Evolutionary conservation across 2,113 vertebrate genomes (phyloP).

Genomic region (Turnix velox): DNA sequence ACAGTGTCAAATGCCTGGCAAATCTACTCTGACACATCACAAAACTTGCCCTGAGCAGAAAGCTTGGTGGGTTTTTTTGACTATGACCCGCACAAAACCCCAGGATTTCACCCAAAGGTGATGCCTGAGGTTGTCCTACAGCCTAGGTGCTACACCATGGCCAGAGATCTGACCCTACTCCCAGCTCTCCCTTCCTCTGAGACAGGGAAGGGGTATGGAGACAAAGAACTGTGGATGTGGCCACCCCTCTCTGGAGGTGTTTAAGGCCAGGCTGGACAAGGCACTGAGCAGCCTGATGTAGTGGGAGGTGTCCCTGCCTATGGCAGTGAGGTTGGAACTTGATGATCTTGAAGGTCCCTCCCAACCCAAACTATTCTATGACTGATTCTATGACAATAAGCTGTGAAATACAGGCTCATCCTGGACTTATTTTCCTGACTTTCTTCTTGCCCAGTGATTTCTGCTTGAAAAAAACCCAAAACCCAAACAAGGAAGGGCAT

Average conservation of each 20-base stretch:
- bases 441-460: neutral
- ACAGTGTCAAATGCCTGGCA: too few relatives aligned
- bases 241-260: neutral
- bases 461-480: constrained; percentile 11
- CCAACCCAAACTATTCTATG: neutral
- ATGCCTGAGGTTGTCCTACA: neutral
- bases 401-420: neutral
- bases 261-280: too few relatives aligned
- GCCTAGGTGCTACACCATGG: fast-evolving
- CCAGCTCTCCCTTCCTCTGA: neutral
- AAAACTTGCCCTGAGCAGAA: neutral
- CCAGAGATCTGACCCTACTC: neutral
- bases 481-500: constrained; percentile 15
- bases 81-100: neutral
- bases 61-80: neutral
- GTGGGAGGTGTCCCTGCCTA: too few relatives aligned
- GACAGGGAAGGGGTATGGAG: fast-evolving
- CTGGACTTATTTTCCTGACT: neutral
- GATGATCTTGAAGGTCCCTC: too few relatives aligned
- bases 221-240: neutral
- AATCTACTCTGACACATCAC: neutral
- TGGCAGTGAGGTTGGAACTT: neutral
- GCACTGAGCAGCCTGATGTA: neutral
- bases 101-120: neutral
- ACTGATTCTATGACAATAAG: neutral